These are phyloP conservation scores for Poeciliopsis retropinna DNA, from an alignment of 2,113 vertebrate genomes.

Conservation along the genomic window DNA sequence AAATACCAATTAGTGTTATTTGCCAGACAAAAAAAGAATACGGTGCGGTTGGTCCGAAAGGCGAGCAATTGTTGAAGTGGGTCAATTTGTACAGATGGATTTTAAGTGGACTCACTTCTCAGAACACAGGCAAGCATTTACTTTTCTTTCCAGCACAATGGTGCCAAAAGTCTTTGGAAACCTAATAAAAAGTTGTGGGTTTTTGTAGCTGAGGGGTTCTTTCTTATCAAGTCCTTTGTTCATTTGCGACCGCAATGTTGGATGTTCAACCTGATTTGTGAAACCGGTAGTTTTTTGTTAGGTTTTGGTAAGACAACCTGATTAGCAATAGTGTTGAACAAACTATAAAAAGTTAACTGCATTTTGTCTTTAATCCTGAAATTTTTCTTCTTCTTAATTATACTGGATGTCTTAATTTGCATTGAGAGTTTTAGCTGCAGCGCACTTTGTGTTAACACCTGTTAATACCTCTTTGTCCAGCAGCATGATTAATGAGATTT, in stretches of 20 bases:
- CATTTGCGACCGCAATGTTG: neutral
- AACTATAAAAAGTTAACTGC: too few species aligned
- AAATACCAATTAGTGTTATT: constrained; percentile 34
- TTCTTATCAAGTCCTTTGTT: neutral
- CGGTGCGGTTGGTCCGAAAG: neutral
- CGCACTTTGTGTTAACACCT: neutral
- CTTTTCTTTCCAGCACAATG: constrained; percentile 46
- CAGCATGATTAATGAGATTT: neutral
- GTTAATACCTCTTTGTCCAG: neutral
- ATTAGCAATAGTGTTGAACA: too few species aligned
- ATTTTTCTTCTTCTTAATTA: neutral
- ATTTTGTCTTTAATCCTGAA: too few species aligned
- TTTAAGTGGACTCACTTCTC: constrained; percentile 36
- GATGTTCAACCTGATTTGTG: neutral
- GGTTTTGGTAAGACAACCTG: too few species aligned
- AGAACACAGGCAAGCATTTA: constrained; percentile 50
- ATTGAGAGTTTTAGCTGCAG: too few species aligned
- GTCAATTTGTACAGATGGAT: constrained; percentile 48
- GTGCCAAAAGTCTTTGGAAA: constrained; percentile 43
- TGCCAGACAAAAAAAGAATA: neutral
- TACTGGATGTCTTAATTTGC: too few species aligned
- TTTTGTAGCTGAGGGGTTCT: constrained; percentile 7
- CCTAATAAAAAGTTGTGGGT: neutral
- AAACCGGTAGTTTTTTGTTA: neutral
- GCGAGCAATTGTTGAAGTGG: constrained; percentile 21